Evolutionary conservation across 2,113 vertebrate species (phyloP).

Genomic region (Sebastes schlegelii): DNA sequence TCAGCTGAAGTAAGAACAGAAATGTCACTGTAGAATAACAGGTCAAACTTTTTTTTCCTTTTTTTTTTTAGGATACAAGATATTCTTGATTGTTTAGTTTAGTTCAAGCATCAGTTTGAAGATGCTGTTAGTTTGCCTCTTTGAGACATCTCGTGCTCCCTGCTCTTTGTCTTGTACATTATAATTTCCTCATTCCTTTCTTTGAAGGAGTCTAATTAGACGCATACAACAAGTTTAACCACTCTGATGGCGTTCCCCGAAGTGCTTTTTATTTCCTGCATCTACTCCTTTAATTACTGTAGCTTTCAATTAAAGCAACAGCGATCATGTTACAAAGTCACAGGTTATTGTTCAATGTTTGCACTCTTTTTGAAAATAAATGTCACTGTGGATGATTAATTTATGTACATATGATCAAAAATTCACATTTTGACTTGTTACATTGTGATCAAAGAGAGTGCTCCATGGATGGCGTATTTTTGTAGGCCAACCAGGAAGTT

Average conservation of each 20-base stretch:
- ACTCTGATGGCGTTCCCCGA: constrained; percentile 32
- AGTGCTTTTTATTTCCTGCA: constrained; percentile 28
- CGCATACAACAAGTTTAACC: constrained; percentile 22
- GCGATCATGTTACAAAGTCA: not conserved
- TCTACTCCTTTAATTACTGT: no score
- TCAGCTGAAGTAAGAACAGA: not conserved
- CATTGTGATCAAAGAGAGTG: not conserved
- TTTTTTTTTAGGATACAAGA: not conserved
- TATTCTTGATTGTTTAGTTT: not conserved
- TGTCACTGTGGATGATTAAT: not conserved
- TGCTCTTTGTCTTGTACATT: not conserved
- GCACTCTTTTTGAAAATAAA: not conserved
- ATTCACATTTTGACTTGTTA: not conserved
- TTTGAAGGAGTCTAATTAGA: not conserved
- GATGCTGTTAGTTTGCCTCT: not conserved
- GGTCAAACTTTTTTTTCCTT: not conserved
- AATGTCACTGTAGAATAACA: not conserved
- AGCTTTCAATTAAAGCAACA: not conserved
- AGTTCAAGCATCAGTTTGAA: not conserved
- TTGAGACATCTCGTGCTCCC: not conserved
- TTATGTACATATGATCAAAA: not conserved
- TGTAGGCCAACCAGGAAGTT: no score
- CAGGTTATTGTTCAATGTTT: not conserved
- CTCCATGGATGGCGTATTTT: no score
- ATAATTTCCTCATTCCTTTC: constrained; percentile 38